Evolutionary conservation across 2,113 vertebrate genomes (phyloP).

Genomic region (Formicarius rufipectus): DNA sequence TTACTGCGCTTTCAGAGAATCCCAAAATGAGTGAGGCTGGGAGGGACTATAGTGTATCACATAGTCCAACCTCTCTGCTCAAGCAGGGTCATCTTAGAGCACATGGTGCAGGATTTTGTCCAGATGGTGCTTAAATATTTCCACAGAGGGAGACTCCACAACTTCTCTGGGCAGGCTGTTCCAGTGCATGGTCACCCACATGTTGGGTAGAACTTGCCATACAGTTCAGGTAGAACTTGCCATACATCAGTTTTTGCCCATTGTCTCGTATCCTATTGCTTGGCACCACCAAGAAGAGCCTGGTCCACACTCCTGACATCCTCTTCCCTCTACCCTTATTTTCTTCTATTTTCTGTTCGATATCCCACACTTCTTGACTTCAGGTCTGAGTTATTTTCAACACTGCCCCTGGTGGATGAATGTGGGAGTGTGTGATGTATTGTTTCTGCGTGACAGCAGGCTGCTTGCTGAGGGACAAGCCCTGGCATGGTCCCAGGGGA

Average conservation of each 20-base stretch:
- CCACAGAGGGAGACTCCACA: neutral
- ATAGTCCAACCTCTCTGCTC: neutral
- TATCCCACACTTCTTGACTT: neutral
- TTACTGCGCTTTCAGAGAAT: neutral
- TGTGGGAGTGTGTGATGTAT: accelerated
- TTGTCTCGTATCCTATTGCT: neutral
- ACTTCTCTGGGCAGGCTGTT: neutral
- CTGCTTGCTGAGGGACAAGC: neutral
- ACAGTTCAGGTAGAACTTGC: neutral
- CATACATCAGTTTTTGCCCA: neutral
- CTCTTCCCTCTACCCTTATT: neutral
- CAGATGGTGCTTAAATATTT: neutral
- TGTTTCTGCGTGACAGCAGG: neutral
- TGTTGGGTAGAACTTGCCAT: neutral
- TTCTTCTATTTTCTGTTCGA: neutral
- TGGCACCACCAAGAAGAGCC: neutral
- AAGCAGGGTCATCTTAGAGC: neutral
- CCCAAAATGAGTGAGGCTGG: neutral
- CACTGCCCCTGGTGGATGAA: neutral
- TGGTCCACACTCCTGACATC: neutral
- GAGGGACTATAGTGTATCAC: neutral
- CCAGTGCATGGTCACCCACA: neutral
- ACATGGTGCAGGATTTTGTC: accelerated
- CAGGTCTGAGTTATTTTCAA: neutral
- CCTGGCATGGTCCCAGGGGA: accelerated